phyloP scores from a whole-genome alignment of 2,888 invertebrate species.

The Apodemia duryi region DNA sequence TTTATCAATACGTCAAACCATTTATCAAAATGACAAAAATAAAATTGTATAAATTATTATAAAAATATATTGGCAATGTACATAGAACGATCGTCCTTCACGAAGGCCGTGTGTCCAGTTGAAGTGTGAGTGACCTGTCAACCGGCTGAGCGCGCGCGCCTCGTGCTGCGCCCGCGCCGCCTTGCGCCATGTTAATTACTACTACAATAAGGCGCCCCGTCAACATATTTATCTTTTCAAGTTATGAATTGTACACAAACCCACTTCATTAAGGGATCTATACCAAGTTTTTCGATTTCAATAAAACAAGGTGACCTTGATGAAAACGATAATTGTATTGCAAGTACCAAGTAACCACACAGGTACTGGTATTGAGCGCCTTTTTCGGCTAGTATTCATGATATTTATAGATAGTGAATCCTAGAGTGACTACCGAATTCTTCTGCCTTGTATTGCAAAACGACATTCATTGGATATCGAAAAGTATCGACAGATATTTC shows the following conservation, averaged over 20 bases:
- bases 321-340: constrained; percentile 60
- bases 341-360: constrained; percentile 43
- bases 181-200: constrained; percentile 68
- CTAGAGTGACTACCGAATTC: constrained; percentile 62
- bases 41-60: constrained; percentile 20
- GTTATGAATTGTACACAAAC: constrained; percentile 56
- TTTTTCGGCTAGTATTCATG: constrained; percentile 64
- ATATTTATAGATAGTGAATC: constrained; percentile 64
- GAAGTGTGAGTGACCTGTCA: constrained; percentile 65
- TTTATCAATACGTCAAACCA: constrained; percentile 5
- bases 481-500: constrained; percentile 50
- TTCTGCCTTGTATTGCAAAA: constrained; percentile 64
- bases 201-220: constrained; percentile 65
- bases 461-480: constrained; percentile 57
- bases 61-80: constrained; percentile 31
- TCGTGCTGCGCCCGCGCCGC: constrained; percentile 47
- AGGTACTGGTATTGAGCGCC: constrained; percentile 54
- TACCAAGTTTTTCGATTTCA: constrained; percentile 42
- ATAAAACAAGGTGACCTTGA: constrained; percentile 47
- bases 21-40: constrained; percentile 8
- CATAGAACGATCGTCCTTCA: constrained; percentile 51
- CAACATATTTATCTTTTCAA: constrained; percentile 63
- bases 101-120: constrained; percentile 56
- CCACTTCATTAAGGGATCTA: constrained; percentile 54
- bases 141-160: constrained; percentile 37